phyloP scores from a whole-genome alignment of 1,140 invertebrate genomes.

The Acromyrmex charruanus region DNA sequence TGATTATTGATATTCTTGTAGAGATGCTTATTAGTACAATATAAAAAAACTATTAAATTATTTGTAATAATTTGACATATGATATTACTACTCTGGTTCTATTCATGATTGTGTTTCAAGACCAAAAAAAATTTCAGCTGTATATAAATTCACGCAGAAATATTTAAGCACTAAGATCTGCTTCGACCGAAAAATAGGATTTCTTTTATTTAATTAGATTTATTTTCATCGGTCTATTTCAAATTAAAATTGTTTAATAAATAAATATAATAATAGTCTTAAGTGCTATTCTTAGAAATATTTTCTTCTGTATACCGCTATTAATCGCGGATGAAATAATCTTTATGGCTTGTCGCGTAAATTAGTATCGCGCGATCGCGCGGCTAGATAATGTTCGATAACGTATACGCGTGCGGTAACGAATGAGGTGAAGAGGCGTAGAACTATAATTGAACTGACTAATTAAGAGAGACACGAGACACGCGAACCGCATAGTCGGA shows the following conservation, averaged over 20 bases:
- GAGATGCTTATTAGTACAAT: too few relatives aligned
- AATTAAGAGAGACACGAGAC: slow-evolving; percentile 80
- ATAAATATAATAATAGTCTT: background rate
- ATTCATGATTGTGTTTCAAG: too few relatives aligned
- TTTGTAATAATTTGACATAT: too few relatives aligned
- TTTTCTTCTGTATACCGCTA: background rate
- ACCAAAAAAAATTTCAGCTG: too few relatives aligned
- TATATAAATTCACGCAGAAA: too few relatives aligned
- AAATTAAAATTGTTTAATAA: background rate
- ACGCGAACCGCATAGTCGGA: slow-evolving; percentile 78
- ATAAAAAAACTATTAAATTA: too few relatives aligned
- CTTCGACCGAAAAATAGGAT: too few relatives aligned
- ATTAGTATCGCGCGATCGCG: background rate
- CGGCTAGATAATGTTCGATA: slow-evolving; percentile 55
- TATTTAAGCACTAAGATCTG: too few relatives aligned
- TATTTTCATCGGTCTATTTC: too few relatives aligned
- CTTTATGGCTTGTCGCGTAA: background rate
- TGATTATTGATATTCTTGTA: too few relatives aligned
- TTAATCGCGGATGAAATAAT: slow-evolving; percentile 1
- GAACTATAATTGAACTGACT: slow-evolving; percentile 79
- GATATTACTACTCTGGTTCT: too few relatives aligned
- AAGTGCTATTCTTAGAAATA: background rate
- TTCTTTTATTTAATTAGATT: too few relatives aligned
- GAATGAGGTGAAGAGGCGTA: slow-evolving; percentile 52
- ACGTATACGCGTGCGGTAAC: slow-evolving; percentile 44